A percentile compares a stretch with the other conserved stretches of the same genome.
Conservation (phyloP, 2,888 invertebrate genomes). For the Pediacus dermestoides region DNA sequence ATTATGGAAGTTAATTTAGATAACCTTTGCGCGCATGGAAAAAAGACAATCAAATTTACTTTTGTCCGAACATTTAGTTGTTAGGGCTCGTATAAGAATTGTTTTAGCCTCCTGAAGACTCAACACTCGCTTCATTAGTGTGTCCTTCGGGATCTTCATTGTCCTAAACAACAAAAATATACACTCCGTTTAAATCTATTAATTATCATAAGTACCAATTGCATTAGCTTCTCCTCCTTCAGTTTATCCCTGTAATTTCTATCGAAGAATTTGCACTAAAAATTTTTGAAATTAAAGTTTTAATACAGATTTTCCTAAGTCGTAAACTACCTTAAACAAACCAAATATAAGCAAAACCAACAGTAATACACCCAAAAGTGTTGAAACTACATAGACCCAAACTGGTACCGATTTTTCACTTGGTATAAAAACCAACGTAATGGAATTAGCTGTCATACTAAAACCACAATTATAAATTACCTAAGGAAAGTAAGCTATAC, state of each 20-base stretch:
- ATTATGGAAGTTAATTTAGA: too few species aligned
- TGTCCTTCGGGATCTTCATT: too few species aligned
- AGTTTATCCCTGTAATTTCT: constrained; percentile 26
- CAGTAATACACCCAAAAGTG: constrained; percentile 22
- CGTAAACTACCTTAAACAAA: constrained; percentile 30
- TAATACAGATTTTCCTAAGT: neutral
- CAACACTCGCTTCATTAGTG: too few species aligned
- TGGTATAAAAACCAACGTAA: constrained; percentile 22
- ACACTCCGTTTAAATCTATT: too few species aligned
- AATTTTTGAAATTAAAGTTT: constrained; percentile 10
- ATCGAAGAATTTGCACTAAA: constrained; percentile 30
- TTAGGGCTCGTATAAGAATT: too few species aligned
- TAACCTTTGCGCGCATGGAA: too few species aligned
- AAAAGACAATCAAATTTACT: too few species aligned
- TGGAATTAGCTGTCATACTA: constrained; percentile 20
- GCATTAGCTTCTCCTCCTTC: constrained; percentile 22
- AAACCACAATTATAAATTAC: constrained; percentile 16
- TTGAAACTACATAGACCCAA: constrained; percentile 25
- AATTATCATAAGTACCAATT: too few species aligned
- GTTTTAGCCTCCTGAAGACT: too few species aligned
- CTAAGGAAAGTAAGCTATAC: too few species aligned
- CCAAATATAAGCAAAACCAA: constrained; percentile 20
- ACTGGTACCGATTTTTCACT: constrained; percentile 19
- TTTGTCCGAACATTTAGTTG: too few species aligned
- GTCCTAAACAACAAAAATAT: too few species aligned